Percentiles rank a stretch among this genome's conserved stretches.
phyloP scores from a whole-genome alignment of 2,113 vertebrate species.

The Globicephala melas region DNA sequence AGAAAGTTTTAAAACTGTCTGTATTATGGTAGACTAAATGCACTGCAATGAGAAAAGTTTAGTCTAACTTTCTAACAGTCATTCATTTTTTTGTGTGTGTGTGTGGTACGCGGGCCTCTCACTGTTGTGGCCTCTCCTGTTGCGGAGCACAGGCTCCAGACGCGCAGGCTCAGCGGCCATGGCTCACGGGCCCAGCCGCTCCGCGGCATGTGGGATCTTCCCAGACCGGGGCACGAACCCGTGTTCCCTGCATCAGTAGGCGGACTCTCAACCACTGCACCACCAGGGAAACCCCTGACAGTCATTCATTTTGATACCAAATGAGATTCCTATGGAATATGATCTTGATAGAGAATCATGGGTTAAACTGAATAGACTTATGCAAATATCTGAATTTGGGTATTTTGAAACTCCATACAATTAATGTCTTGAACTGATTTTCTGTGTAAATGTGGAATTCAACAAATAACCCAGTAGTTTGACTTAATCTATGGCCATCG shows the following conservation, averaged over 20 bases:
- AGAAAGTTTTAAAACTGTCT: neutral
- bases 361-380: neutral
- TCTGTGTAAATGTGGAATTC: neutral
- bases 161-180: too few relatives aligned
- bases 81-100: too few relatives aligned
- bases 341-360: neutral
- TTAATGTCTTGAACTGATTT: conserved; percentile 16
- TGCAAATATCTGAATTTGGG: neutral
- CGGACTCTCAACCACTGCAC: too few relatives aligned
- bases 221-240: too few relatives aligned
- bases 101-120: too few relatives aligned
- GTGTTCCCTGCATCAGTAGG: too few relatives aligned
- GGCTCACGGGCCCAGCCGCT: too few relatives aligned
- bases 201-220: too few relatives aligned
- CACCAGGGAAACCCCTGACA: too few relatives aligned
- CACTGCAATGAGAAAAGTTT: neutral
- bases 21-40: neutral
- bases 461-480: neutral
- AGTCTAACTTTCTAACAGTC: neutral
- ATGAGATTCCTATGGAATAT: neutral
- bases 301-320: neutral
- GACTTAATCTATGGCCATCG: neutral
- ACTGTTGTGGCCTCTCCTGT: too few relatives aligned
- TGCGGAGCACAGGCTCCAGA: too few relatives aligned
- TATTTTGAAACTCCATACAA: conserved; percentile 18